Base-by-base conservation (phyloP, 2,797 vertebrate genomes). In the Pitangus sulphuratus region DNA sequence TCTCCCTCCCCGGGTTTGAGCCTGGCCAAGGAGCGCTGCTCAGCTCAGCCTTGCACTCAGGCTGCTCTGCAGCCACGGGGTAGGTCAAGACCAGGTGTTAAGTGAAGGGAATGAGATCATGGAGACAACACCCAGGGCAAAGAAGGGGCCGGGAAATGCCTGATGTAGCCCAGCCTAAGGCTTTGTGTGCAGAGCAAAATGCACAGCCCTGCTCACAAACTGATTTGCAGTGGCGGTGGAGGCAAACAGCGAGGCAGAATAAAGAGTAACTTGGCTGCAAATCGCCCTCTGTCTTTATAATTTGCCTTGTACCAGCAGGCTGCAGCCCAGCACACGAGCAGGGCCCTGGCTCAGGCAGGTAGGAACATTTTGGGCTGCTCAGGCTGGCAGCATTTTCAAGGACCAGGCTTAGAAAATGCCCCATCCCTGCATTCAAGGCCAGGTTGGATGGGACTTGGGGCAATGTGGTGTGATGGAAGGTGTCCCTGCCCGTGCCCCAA, bases 41-140 rank as follows among this genome's bases (percentile, higher is more conserved):
- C 26, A 61, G 4, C 28, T 11, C 40, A 9, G 7, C 8, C 53
- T 8, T 11, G 24, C 47, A 5, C 1, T 2, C 47, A 11, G 37
- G 44, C 56, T 37, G 30, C 64, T 22, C 48, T 6, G 33, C 47
- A 15, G 4, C 16, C 6, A 5, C 0, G 5, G 19, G 25, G 40
- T 22, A 26, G 39, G 6, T 30, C 22, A 8, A n/a, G 60, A 20
- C 6, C 61, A 62, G 44, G 5, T 21, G 2, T 47, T 31, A 47
- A 51, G 0, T 22, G 60, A 31, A 57, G 44, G 56, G n/a, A 45
- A 53, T 64, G 72, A 9, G 14, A 20, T 42, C 26, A 9, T 1
- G 7, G 12, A 53, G 50, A 9, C 8, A 16, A 44, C n/a, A 56
- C 19, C 37, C 42, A 62, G 20, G 44, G 56, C 12, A 11, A 57